phyloP scores from a whole-genome alignment of 2,888 invertebrate genomes.

The Timema cristinae region DNA sequence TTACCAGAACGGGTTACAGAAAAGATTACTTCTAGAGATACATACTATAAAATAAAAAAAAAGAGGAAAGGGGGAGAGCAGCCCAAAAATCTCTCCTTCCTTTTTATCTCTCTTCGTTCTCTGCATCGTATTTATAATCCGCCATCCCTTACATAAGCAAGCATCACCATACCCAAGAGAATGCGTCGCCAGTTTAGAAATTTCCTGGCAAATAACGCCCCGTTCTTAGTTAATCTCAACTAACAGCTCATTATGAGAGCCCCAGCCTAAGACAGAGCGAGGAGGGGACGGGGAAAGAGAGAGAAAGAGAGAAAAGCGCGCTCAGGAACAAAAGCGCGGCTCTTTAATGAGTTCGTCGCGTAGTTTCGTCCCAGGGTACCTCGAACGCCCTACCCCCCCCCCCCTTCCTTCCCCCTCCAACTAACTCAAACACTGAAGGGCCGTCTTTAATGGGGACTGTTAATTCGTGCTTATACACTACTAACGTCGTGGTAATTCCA shows the following conservation, averaged over 20 bases:
- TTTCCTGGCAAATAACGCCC: constrained; percentile 28
- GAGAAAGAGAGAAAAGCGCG: too few relatives aligned
- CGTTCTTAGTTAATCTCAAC: constrained; percentile 28
- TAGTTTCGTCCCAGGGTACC: constrained; percentile 4
- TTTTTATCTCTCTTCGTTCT: too few relatives aligned
- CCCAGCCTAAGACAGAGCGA: constrained; percentile 12
- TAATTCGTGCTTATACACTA: constrained; percentile 29
- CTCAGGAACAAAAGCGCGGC: constrained; percentile 23
- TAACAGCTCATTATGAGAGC: constrained; percentile 31
- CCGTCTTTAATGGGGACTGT: constrained; percentile 31
- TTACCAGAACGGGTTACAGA: too few relatives aligned
- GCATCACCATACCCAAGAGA: too few relatives aligned
- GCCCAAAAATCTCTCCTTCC: too few relatives aligned
- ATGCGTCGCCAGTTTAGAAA: constrained; percentile 24
- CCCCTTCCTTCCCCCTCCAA: background rate
- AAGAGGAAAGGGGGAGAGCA: too few relatives aligned
- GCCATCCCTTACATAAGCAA: too few relatives aligned
- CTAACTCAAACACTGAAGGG: constrained; percentile 15
- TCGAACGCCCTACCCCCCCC: background rate
- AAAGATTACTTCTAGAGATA: too few relatives aligned
- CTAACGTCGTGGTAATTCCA: constrained; percentile 31
- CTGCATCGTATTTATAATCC: too few relatives aligned
- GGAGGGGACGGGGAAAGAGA: too few relatives aligned
- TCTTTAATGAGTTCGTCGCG: constrained; percentile 30
- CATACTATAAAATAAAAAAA: too few relatives aligned